A percentile compares a stretch with the other conserved stretches of the same genome.
Conservation (phyloP, 2,888 invertebrate species). For the Byasa hedistus region DNA sequence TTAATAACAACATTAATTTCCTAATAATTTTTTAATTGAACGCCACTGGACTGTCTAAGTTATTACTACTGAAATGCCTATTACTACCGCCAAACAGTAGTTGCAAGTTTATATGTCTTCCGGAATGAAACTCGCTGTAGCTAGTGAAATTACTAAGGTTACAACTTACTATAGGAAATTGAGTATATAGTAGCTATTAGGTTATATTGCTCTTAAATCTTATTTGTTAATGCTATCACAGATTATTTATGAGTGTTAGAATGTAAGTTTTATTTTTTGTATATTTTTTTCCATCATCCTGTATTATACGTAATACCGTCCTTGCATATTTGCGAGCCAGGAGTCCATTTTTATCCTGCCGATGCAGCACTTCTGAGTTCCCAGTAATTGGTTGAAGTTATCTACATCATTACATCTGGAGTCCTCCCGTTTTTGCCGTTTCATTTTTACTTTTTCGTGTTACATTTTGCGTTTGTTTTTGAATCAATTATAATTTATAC, state of each 20-base stretch:
- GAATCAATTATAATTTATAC: conserved; percentile 73
- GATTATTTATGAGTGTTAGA: too few species aligned
- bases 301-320: conserved; percentile 37
- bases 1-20: neutral
- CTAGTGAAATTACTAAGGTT: too few species aligned
- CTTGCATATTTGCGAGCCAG: conserved; percentile 65
- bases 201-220: too few species aligned
- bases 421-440: conserved; percentile 64
- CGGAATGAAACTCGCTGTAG: too few species aligned
- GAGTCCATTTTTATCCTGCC: conserved; percentile 71
- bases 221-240: too few species aligned
- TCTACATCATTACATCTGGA: conserved; percentile 78
- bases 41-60: too few species aligned
- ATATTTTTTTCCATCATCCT: conserved; percentile 10
- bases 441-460: conserved; percentile 67
- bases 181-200: too few species aligned
- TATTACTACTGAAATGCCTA: too few species aligned
- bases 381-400: conserved; percentile 77
- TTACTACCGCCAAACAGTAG: too few species aligned
- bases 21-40: neutral
- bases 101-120: too few species aligned
- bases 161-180: too few species aligned
- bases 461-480: conserved; percentile 72
- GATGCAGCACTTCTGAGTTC: conserved; percentile 70
- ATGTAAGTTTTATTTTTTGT: too few species aligned